These are phyloP conservation scores for Antitype chi DNA, from an alignment of 2,888 invertebrate genomes.

Conservation along the genomic window DNA sequence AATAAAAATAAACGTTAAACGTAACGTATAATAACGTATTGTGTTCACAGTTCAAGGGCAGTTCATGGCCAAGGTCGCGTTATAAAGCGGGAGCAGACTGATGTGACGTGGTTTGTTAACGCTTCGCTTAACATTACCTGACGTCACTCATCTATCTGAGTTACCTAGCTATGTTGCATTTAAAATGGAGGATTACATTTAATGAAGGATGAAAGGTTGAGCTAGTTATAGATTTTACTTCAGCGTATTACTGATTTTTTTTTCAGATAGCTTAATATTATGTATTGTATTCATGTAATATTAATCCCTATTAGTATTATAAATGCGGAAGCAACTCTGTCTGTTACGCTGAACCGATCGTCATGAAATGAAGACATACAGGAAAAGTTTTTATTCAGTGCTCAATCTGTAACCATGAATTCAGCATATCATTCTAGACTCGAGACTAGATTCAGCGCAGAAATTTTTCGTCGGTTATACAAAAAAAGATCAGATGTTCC, in stretches of 20 bases:
- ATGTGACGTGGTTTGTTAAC: conserved; percentile 18
- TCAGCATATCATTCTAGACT: no score
- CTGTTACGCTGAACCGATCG: no score
- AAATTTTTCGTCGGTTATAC: no score
- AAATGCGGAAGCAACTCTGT: no score
- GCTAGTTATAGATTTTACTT: not conserved
- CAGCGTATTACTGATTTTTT: not conserved
- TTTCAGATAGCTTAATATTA: not conserved
- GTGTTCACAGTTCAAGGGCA: conserved; percentile 48
- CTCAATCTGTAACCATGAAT: no score
- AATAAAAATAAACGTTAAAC: conserved; percentile 29
- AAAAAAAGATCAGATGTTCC: no score
- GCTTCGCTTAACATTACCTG: conserved; percentile 23
- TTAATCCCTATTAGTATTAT: no score
- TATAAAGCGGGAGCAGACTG: conserved; percentile 10
- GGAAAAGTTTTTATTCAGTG: no score
- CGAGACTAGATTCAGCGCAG: no score
- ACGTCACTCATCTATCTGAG: conserved; percentile 12
- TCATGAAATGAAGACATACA: no score
- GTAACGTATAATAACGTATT: conserved; percentile 32
- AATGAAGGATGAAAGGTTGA: not conserved
- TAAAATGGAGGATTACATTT: not conserved
- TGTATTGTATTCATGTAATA: not conserved
- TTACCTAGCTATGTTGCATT: not conserved
- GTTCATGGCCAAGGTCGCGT: conserved; percentile 47